Evolutionary conservation across 2,888 invertebrate species (phyloP), one percentile per base, ranked within the genome.

Genomic region (Ptilodon capucinus): DNA sequence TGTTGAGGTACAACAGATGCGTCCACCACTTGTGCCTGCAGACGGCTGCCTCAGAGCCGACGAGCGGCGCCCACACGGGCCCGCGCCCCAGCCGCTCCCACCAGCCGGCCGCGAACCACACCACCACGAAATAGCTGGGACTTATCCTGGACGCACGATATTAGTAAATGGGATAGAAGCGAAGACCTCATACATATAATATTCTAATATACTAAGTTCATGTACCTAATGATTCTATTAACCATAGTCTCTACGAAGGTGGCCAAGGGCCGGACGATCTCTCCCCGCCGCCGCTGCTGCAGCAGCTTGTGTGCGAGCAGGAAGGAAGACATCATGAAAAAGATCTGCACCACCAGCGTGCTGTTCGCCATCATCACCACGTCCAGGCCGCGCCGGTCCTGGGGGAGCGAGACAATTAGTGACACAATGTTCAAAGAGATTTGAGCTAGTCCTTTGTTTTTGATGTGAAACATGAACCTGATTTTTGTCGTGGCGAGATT

Each of bases 301-400:
- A 90, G 76, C 60, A 88, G 62, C 70, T 90, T 90, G 73, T 87
- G 83, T 1, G 89, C 86, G 49, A 90, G 78, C 55, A 90, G 79
- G 75, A 90, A 90, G 44, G 83, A 80, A 1, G 89, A 82, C 88
- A 90, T 86, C 30, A 88, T 69, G 76, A 90, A 89, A 80, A 90
- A 90, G 48, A 87, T 78, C 71, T 90, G 90, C 64, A 90, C 90
- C 67, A 89, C 81, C 66, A 90, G 77, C 35, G 90, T 89, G 68
- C 89, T 86, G 79, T 90, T 90, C 3, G 83, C 77, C 71, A 89
- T 76, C 54, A 89, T 66, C 56, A 86, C 73, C 32, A 74, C 87
- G 55, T 89, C 90, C 2, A 72, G 35, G 0, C 70, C 74, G 11
- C 73, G 72, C 0, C 88, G 84, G 11, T 71, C 75, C 90, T 88